Evolutionary conservation across 2,888 invertebrate species (phyloP), one percentile per base, ranked within the genome.

Genomic region (Agrotis exclamationis): DNA sequence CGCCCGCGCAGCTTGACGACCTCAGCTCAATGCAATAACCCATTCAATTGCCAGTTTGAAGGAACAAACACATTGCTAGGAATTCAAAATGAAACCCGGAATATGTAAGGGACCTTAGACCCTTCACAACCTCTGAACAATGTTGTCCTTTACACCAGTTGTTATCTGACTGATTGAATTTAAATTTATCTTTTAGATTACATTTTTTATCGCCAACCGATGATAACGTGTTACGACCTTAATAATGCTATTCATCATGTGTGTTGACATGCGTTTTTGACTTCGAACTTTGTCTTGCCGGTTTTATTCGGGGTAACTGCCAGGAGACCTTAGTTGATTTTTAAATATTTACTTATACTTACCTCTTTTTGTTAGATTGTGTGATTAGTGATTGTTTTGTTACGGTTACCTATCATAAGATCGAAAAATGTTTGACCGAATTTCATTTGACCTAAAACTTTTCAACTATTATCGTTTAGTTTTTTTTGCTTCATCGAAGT

Each of bases 11-110:
- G 24, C 50, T 66, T 65, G 80, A 77, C 82, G 65, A 65, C 57
- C 53, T 67, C 69, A 58, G 63, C 76, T 76, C 80, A 78, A 65
- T 80, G 65, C 63, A 62, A 22, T 75, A 45, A 70, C 39, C 54
- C 33, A 81, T 81, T 76, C 58, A 75, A 75, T 63, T 56, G 54
- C 33, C 22, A 63, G 22, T 28, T 65, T 3, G 16, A 66, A 60
- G 50, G 4, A 57, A 62, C 45, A 53, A 39, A 48, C 18, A 7
- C 16, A 51, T n/a, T 54, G 16, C 4, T 50, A 14, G 44, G 14
- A 73, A 63, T 16, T 22, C 39, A 11, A 53, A 56, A n/a, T 56
- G 4, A 33, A 56, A 33, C 56, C 20, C 6, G 14, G 14, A n/a
- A 33, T n/a, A 56, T 56, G n/a, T n/a, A 56, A 33, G 56, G 24